A percentile compares a stretch with the other conserved stretches of the same genome.
These are phyloP conservation scores for Stenoptilia bipunctidactyla DNA, from an alignment of 2,888 invertebrate genomes.

Conservation along the genomic window DNA sequence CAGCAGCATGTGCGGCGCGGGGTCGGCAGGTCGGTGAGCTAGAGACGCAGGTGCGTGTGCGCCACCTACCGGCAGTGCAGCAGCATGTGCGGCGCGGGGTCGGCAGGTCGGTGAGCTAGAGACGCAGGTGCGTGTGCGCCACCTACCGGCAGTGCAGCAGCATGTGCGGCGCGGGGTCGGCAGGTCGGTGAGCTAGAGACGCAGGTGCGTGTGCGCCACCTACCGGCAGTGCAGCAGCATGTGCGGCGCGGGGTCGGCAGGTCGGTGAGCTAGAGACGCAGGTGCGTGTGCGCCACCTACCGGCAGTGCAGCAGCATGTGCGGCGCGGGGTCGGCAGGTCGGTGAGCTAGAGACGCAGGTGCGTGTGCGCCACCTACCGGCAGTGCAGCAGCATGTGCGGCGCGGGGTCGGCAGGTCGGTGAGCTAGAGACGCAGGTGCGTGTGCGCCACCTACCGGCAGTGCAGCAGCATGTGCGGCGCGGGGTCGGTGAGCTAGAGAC, in stretches of 20 bases:
- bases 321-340: conserved; percentile 87
- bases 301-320: too few species aligned
- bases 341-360: conserved; percentile 88
- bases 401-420: background rate
- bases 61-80: conserved; percentile 19
- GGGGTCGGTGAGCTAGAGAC: conserved; percentile 88
- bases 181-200: conserved; percentile 89
- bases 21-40: conserved; percentile 90
- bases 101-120: too few species aligned
- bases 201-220: conserved; percentile 62
- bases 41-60: conserved; percentile 74
- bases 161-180: too few species aligned
- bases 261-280: too few species aligned
- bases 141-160: too few species aligned
- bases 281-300: too few species aligned
- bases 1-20: too few species aligned
- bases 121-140: too few species aligned
- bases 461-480: too few species aligned
- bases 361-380: conserved; percentile 17
- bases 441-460: too few species aligned
- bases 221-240: conserved; percentile 18
- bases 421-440: too few species aligned
- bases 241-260: background rate
- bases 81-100: conserved; percentile 6
- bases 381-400: conserved; percentile 12